Evolutionary conservation across 2,797 vertebrate genomes (phyloP), one percentile per base, ranked within the genome.

Genomic region (Danionella dracula): DNA sequence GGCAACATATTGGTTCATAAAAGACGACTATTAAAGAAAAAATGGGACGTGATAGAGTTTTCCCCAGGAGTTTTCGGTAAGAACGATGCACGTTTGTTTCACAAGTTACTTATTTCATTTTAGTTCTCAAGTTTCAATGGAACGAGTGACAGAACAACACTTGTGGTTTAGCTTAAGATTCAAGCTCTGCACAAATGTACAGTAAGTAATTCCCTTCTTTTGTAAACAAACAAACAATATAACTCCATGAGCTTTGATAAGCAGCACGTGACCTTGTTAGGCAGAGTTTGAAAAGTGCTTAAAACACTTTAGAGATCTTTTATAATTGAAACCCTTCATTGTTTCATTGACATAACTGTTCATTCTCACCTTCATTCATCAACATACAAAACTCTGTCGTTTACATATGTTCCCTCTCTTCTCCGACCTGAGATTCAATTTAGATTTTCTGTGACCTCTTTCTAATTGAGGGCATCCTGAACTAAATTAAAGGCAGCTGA

Each of bases 61-160:
- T 97, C 88, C 92, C 93, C 79, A 91, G 91, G 79, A 93, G 92
- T 86, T 96, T 97, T 92, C 90, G 94, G 96, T 98, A 95, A 13
- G 89, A 62, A 35, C 16, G 32, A 75, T 69, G 38, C 23, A 21
- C 12, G 6, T 19, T 19, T n/a, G 13, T 19, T 42, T 40, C 13
- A 40, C 11, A 23, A 55, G 21, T 4, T 1, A 21, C 4, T 10
- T 23, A 21, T 29, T 9, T 17, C 5, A 41, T 31, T 31, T 29
- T 27, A 41, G 11, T n/a, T n/a, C n/a, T n/a, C n/a, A n/a, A n/a
- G n/a, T n/a, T n/a, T n/a, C n/a, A n/a, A n/a, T n/a, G n/a, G n/a
- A n/a, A n/a, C n/a, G n/a, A n/a, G n/a, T n/a, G n/a, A n/a, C n/a
- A n/a, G n/a, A n/a, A n/a, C n/a, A n/a, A n/a, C n/a, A n/a, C n/a